These are phyloP conservation scores for Drosophila carrolli DNA, from an alignment of 1,140 invertebrate species.

Conservation along the genomic window DNA sequence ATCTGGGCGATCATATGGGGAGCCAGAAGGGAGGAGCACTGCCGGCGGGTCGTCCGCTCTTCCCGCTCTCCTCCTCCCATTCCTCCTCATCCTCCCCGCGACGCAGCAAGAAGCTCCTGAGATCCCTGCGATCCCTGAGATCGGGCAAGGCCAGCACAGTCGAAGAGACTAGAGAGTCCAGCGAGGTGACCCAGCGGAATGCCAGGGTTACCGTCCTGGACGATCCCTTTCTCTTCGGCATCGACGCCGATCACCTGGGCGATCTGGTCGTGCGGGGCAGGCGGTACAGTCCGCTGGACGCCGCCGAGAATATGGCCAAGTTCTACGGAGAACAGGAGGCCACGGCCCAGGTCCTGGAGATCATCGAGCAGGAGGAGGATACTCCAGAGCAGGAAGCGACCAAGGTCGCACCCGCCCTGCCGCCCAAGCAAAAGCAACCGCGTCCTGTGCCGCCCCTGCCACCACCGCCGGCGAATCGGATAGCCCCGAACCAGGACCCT, in stretches of 20 bases:
- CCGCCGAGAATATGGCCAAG: slow-evolving; percentile 65
- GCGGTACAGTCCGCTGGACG: slow-evolving; percentile 56
- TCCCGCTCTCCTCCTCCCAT: slow-evolving; percentile 49
- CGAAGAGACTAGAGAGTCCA: slow-evolving; percentile 5
- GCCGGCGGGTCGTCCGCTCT: slow-evolving; percentile 51
- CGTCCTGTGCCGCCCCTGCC: slow-evolving; percentile 46
- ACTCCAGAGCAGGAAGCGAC: slow-evolving; percentile 46
- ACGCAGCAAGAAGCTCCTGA: slow-evolving; percentile 73
- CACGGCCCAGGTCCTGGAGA: slow-evolving; percentile 67
- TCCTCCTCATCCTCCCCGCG: slow-evolving; percentile 45
- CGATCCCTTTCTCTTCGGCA: slow-evolving; percentile 84
- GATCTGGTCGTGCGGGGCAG: slow-evolving; percentile 69
- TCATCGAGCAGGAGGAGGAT: slow-evolving; percentile 68
- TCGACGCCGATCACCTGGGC: slow-evolving; percentile 79
- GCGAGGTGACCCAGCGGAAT: slow-evolving; percentile 69
- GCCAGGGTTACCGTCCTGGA: slow-evolving; percentile 80
- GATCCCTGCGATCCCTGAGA: slow-evolving; percentile 70
- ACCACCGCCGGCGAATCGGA: slow-evolving; percentile 56
- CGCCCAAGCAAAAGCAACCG: slow-evolving; percentile 73
- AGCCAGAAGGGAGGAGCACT: background rate
- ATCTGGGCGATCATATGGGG: slow-evolving; percentile 58
- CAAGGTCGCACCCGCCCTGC: slow-evolving; percentile 61
- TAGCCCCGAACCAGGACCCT: background rate
- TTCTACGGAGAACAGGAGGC: slow-evolving; percentile 54
- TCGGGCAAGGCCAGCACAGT: slow-evolving; percentile 1